Evolutionary conservation across 2,888 invertebrate species (phyloP).

Genomic region (Melinopterus prodromus): DNA sequence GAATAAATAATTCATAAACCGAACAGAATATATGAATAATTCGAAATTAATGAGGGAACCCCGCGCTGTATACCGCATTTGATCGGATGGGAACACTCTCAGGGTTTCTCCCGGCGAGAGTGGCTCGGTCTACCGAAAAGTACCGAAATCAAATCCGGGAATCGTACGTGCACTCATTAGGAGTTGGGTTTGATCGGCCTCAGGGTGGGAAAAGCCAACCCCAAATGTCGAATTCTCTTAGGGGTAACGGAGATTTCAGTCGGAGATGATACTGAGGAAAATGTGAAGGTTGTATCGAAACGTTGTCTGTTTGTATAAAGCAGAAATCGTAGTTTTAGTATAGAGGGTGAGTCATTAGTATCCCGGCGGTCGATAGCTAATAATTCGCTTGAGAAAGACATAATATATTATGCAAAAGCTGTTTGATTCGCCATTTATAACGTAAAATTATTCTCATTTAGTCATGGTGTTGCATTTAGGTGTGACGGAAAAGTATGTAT

Average conservation of each 20-base stretch:
- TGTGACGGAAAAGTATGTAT: no score
- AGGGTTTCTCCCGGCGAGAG: not conserved
- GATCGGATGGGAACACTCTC: not conserved
- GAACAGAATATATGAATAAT: slow-evolving; percentile 25
- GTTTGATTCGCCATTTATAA: no score
- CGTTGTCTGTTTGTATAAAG: no score
- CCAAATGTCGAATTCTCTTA: not conserved
- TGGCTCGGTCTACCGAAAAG: not conserved
- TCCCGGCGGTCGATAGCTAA: no score
- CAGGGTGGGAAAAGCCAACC: not conserved
- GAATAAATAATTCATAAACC: slow-evolving; percentile 25
- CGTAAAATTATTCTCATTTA: no score
- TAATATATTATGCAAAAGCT: no score
- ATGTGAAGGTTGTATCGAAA: no score
- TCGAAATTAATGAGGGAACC: slow-evolving; percentile 23
- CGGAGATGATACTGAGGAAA: no score
- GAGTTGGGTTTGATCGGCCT: not conserved
- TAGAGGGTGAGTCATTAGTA: no score
- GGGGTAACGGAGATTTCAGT: not conserved
- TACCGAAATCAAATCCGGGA: not conserved
- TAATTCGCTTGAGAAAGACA: no score
- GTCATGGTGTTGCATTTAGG: no score
- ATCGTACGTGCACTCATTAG: not conserved
- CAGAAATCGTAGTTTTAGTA: no score
- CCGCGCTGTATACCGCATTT: not conserved